Percentiles rank a stretch among this genome's conserved stretches.
These are phyloP conservation scores for Paedocypris micromegethes DNA, from an alignment of 2,797 vertebrate species.

Conservation along the genomic window DNA sequence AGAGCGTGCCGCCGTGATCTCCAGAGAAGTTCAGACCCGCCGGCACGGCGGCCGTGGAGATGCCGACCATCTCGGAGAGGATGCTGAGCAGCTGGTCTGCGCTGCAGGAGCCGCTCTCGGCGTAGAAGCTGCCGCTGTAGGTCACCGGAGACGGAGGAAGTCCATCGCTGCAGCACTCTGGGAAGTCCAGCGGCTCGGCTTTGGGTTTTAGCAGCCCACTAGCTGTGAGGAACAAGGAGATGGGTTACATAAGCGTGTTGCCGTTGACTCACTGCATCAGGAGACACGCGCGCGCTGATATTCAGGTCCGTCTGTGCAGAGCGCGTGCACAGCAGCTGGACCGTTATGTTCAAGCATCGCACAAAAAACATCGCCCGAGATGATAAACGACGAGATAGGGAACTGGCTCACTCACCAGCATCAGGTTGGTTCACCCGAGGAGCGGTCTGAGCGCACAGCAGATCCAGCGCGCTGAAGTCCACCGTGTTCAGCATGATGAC, in stretches of 20 bases:
- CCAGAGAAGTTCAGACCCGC: slow-evolving; percentile 50
- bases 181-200: slow-evolving; percentile 59
- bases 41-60: slow-evolving; percentile 76
- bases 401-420: slow-evolving; percentile 32
- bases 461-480: slow-evolving; percentile 48
- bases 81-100: slow-evolving; percentile 88
- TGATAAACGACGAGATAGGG: too few relatives aligned
- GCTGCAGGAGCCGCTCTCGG: slow-evolving; percentile 72
- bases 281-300: slow-evolving; percentile 2
- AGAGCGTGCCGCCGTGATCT: slow-evolving; percentile 11
- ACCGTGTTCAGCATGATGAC: slow-evolving; percentile 47
- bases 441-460: slow-evolving; percentile 40
- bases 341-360: too few relatives aligned
- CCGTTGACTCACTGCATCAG: slow-evolving; percentile 45
- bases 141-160: slow-evolving; percentile 70
- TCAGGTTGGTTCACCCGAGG: slow-evolving; percentile 19
- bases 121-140: slow-evolving; percentile 81
- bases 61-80: slow-evolving; percentile 90
- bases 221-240: slow-evolving; percentile 21
- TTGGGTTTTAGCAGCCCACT: slow-evolving; percentile 62
- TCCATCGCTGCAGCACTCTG: slow-evolving; percentile 67
- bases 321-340: too few relatives aligned
- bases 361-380: too few relatives aligned
- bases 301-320: too few relatives aligned
- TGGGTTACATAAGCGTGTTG: slow-evolving; percentile 50